Percentiles rank a stretch among this genome's conserved stretches.
Evolutionary conservation across 2,113 vertebrate species (phyloP).

Genomic region (Bucco capensis): DNA sequence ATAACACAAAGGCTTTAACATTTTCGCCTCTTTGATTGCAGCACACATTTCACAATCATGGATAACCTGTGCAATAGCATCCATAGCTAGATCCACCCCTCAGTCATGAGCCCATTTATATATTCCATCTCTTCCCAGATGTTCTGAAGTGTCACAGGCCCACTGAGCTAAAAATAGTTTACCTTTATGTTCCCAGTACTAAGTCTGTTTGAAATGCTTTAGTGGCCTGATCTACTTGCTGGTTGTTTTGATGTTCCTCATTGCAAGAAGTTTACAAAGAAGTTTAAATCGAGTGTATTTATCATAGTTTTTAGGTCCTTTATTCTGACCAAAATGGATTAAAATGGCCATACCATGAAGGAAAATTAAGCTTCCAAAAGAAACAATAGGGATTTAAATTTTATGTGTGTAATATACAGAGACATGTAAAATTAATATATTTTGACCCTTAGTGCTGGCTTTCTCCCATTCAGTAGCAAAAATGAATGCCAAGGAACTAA

Average conservation of each 20-base stretch:
- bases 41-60: no score
- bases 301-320: background rate
- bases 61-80: no score
- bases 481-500: background rate
- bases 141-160: no score
- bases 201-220: no score
- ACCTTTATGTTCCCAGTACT: no score
- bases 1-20: no score
- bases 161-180: no score
- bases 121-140: background rate
- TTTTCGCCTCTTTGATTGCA: no score
- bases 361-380: background rate
- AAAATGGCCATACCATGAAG: background rate
- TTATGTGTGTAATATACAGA: background rate
- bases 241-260: no score
- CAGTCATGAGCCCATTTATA: background rate
- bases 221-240: no score
- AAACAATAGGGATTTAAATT: background rate
- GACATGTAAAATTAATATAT: background rate
- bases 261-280: no score
- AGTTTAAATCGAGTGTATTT: background rate
- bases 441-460: background rate
- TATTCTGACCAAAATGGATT: background rate
- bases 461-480: background rate
- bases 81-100: background rate